Evolutionary conservation across 2,113 vertebrate genomes (phyloP).

Genomic region (Cryptomyrus ogoouensis): DNA sequence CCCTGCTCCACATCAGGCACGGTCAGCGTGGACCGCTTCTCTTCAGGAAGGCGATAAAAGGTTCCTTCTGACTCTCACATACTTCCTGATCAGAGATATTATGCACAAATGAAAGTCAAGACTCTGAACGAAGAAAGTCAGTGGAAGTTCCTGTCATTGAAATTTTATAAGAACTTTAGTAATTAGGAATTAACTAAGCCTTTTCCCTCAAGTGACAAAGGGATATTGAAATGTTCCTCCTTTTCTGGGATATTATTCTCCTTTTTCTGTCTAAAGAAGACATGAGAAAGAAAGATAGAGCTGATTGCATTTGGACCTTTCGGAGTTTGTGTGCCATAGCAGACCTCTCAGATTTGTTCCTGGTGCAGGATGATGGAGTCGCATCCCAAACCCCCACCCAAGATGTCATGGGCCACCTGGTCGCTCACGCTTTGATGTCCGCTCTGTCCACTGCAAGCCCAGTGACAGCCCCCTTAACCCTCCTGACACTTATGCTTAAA

Average conservation of each 20-base stretch:
- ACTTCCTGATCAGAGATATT: not conserved
- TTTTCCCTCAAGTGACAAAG: not conserved
- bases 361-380: not conserved
- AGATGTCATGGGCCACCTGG: conserved; percentile 30
- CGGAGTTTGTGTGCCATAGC: not conserved
- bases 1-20: not conserved
- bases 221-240: not conserved
- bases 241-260: not conserved
- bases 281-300: not conserved
- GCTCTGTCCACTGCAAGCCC: conserved; percentile 21
- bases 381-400: not conserved
- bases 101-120: not conserved
- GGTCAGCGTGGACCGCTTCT: not conserved
- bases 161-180: not conserved
- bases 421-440: conserved; percentile 38
- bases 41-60: not conserved
- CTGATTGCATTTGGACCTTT: not conserved
- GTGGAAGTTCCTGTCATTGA: not conserved
- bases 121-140: not conserved
- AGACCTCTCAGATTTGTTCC: not conserved
- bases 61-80: not conserved
- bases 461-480: conserved; percentile 20
- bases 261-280: not conserved
- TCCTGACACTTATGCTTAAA: not conserved
- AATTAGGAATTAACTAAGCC: not conserved